phyloP scores from a whole-genome alignment of 2,113 vertebrate species.

The Festucalex cinctus region DNA sequence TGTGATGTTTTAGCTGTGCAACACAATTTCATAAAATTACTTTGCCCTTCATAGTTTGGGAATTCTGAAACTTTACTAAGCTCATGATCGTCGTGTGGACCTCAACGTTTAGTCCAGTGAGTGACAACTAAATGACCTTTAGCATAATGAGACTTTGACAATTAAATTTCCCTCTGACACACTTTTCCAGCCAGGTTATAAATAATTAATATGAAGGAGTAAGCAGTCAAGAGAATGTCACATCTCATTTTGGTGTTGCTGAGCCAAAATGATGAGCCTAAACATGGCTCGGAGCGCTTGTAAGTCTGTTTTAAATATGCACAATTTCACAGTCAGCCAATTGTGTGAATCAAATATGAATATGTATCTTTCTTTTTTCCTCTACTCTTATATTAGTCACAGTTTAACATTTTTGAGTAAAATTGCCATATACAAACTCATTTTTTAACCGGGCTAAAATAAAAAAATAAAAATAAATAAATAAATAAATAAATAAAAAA shows the following conservation, averaged over 20 bases:
- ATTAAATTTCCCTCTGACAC: slow-evolving; percentile 64
- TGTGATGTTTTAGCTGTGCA: not conserved
- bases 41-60: not conserved
- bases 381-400: not conserved
- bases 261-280: slow-evolving; percentile 45
- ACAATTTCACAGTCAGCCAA: slow-evolving; percentile 22
- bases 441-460: not conserved
- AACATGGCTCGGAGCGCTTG: slow-evolving; percentile 41
- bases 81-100: slow-evolving; percentile 8
- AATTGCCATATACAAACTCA: not conserved
- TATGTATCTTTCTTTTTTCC: slow-evolving; percentile 1
- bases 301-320: slow-evolving; percentile 36
- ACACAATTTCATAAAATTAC: not conserved
- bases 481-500: too few relatives aligned
- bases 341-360: slow-evolving; percentile 34
- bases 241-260: slow-evolving; percentile 60
- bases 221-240: slow-evolving; percentile 65
- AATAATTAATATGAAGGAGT: slow-evolving; percentile 73
- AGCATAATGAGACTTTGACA: slow-evolving; percentile 64
- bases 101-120: slow-evolving; percentile 55
- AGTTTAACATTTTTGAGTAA: not conserved
- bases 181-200: slow-evolving; percentile 64
- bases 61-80: slow-evolving; percentile 7
- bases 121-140: slow-evolving; percentile 70
- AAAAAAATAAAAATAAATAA: not conserved